Evolutionary conservation across 2,113 vertebrate genomes (phyloP), one percentile per base, ranked within the genome.

Genomic region (Atlantisia rogersi): DNA sequence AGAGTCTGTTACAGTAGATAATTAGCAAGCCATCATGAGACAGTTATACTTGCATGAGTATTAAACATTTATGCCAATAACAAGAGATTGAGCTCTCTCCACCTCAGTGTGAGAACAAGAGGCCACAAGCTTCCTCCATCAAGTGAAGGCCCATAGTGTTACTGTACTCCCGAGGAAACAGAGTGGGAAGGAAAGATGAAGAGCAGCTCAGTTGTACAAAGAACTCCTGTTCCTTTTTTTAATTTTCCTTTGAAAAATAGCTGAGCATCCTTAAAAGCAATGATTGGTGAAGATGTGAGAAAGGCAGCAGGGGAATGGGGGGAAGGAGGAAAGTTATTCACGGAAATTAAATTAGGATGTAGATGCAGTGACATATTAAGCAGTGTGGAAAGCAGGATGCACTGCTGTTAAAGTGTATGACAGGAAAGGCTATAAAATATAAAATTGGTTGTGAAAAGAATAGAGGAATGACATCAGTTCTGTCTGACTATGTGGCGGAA

Each of bases 31-130:
- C 50, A 67, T 68, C 78, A 63, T 15, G 81, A 94, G 62, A 60
- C 42, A 55, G 50, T 77, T 95, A 82, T 91, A 70, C 71, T 74
- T 96, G 59, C 55, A 32, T 77, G 63, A 62, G 12, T 69, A 80
- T 95, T 94, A 95, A 96, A 95, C 71, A 83, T 90, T 96, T 88
- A 86, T 92, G 64, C 19, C 59, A 63, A 32, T 90, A 64, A 68
- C 58, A 89, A 64, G 46, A 63, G 56, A 86, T n/a, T 88, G 68
- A 88, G 64, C 37, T 94, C 31, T 91, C 71, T 77, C 52, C 42
- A 69, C 15, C 46, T 37, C 40, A 63, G 50, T 3, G 1, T 70
- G 82, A 82, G 59, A 68, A 70, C n/a, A 67, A 78, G 62, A 85
- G 59, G 55, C 75, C 64, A 88, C 22, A 44, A 83, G 40, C 32